Conservation (phyloP, 2,888 invertebrate species). For the Dione juno region DNA sequence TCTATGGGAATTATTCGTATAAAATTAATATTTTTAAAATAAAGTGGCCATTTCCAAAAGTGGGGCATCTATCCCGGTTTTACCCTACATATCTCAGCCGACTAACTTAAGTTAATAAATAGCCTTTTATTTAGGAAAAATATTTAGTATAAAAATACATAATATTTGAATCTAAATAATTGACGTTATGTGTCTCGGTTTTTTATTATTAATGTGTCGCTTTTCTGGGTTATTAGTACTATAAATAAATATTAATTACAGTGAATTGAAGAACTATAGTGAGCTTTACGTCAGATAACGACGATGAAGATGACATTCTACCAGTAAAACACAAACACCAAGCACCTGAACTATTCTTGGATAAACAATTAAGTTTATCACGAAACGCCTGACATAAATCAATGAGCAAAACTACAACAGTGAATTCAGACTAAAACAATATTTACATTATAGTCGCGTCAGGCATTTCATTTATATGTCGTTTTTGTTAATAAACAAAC, state of each 20-base stretch:
- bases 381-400: conserved; percentile 30
- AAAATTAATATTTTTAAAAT: no score
- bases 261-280: not conserved
- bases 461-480: conserved; percentile 14
- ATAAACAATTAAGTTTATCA: conserved; percentile 27
- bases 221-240: not conserved
- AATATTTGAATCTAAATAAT: no score
- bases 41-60: no score
- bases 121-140: no score
- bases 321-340: conserved; percentile 2
- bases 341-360: conserved; percentile 14
- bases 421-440: conserved; percentile 22
- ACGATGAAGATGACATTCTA: not conserved
- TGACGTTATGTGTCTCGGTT: no score
- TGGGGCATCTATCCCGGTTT: no score
- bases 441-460: conserved; percentile 22
- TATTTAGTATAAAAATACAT: no score
- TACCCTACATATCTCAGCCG: no score
- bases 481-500: not conserved
- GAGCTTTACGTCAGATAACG: not conserved
- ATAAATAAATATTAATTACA: not conserved
- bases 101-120: no score
- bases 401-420: conserved; percentile 33
- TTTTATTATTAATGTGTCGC: conserved; percentile 4
- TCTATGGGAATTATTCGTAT: no score